Percentiles rank a stretch among this genome's conserved stretches.
Conservation (phyloP, 2,113 vertebrate species). For the Phyllostomus hastatus region DNA sequence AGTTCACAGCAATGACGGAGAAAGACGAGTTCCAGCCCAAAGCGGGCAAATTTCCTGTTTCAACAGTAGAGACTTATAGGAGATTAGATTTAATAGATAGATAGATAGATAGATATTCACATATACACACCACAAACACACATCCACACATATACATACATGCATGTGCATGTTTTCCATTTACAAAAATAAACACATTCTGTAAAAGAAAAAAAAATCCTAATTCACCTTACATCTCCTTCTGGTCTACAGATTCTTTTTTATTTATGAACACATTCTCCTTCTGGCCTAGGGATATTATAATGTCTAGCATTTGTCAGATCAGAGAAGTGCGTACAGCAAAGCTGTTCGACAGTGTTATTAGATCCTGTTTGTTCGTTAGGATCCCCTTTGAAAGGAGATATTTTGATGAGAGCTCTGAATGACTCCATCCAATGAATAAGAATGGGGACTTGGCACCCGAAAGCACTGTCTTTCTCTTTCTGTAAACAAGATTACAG, state of each 20-base stretch:
- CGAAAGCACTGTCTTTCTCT: background rate
- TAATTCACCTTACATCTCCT: background rate
- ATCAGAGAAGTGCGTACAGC: background rate
- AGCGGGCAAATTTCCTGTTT: background rate
- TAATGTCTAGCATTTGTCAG: background rate
- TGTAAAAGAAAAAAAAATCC: background rate
- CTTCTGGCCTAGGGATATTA: background rate
- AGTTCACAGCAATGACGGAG: background rate
- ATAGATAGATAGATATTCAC: background rate
- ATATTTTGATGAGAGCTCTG: conserved; percentile 44
- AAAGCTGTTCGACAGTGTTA: background rate
- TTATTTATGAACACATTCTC: background rate
- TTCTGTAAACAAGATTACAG: conserved; percentile 34
- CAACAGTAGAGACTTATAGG: background rate
- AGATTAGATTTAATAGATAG: background rate
- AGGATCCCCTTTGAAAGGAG: conserved; percentile 14
- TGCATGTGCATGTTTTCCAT: background rate
- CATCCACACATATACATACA: background rate
- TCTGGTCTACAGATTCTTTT: background rate
- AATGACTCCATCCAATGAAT: conserved; percentile 34
- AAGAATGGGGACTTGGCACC: conserved; percentile 13
- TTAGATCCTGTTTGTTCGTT: background rate
- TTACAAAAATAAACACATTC: background rate
- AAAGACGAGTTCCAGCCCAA: background rate
- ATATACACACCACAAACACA: background rate